Evolutionary conservation across 2,797 vertebrate species (phyloP), one percentile per base, ranked within the genome.

Genomic region (Bucorvus abyssinicus): DNA sequence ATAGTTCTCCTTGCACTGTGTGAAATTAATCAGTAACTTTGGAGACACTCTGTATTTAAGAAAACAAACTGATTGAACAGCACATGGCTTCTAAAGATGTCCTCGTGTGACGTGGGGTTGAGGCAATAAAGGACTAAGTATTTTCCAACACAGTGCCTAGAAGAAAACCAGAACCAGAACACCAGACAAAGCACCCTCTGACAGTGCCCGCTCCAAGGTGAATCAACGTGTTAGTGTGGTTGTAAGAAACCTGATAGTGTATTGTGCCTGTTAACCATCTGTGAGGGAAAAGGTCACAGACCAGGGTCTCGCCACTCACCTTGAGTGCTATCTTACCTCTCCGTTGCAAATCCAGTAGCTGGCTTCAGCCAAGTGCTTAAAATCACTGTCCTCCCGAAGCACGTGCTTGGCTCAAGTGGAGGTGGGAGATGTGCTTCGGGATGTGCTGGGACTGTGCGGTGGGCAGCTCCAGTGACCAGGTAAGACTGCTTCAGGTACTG

Each of bases 11-110:
- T 95, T 96, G 87, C 56, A 19, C n/a, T 56, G 68, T 21, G 3
- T 89, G 59, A 96, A 97, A 96, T 97, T 97, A 97, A 96, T 97
- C 87, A 97, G 96, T 98, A 97, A 97, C 96, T 97, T 96, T 68
- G 40, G 83, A 96, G 93, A 96, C 92, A 92, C 81, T 73, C 84
- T 73, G 32, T 78, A 67, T 77, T 86, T 73, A 95, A 94, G 95
- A 96, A 92, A 97, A 94, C 92, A 96, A 91, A 95, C 73, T 65
- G 88, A 94, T 92, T 55, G 90, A 93, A 91, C 80, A 75, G 95
- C 97, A 97, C 97, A 94, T 95, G 97, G 94, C 89, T 90, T 93
- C 73, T 90, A 96, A 97, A 97, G 95, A 95, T 56, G 21, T 68
- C 84, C 93, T 97, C 86, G 61, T 65, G 90, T 97, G 96, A 97